Percentiles rank a stretch among this genome's conserved stretches.
Evolutionary conservation across 2,888 invertebrate genomes (phyloP).

Genomic region (Dryococelus australis): DNA sequence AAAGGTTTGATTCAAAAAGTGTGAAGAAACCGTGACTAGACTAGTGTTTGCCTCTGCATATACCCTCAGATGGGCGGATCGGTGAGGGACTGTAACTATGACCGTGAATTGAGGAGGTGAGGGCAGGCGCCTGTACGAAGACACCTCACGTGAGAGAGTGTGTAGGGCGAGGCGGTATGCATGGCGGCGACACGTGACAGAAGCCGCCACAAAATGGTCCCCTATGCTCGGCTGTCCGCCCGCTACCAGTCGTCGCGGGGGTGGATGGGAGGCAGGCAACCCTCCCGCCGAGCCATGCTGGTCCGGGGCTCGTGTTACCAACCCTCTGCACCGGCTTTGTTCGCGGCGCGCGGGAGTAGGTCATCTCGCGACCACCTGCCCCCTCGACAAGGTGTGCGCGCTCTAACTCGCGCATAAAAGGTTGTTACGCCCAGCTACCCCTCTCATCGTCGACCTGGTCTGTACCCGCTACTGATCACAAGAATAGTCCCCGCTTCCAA

Average conservation of each 20-base stretch:
- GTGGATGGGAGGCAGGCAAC: background rate
- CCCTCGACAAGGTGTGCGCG: background rate
- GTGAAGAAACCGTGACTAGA: too few relatives aligned
- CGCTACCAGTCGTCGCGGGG: background rate
- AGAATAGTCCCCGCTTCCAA: too few relatives aligned
- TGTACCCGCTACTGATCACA: too few relatives aligned
- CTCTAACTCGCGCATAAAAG: background rate
- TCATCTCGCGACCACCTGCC: background rate
- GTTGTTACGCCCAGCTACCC: background rate
- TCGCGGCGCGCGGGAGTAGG: background rate
- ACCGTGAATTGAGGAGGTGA: too few relatives aligned
- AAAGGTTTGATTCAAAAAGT: too few relatives aligned
- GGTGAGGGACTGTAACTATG: too few relatives aligned
- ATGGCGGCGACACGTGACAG: background rate
- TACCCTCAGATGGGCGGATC: too few relatives aligned
- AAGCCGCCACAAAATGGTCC: background rate
- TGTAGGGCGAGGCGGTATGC: background rate
- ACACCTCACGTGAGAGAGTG: too few relatives aligned
- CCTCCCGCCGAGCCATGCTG: constrained; percentile 3
- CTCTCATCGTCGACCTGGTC: background rate
- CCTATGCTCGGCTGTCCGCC: constrained; percentile 16
- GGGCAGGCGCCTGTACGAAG: too few relatives aligned
- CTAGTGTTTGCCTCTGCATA: too few relatives aligned
- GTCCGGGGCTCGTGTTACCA: background rate
- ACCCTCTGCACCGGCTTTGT: background rate